phyloP scores from a whole-genome alignment of 2,113 vertebrate species.

The Microcebus lehilahytsara region DNA sequence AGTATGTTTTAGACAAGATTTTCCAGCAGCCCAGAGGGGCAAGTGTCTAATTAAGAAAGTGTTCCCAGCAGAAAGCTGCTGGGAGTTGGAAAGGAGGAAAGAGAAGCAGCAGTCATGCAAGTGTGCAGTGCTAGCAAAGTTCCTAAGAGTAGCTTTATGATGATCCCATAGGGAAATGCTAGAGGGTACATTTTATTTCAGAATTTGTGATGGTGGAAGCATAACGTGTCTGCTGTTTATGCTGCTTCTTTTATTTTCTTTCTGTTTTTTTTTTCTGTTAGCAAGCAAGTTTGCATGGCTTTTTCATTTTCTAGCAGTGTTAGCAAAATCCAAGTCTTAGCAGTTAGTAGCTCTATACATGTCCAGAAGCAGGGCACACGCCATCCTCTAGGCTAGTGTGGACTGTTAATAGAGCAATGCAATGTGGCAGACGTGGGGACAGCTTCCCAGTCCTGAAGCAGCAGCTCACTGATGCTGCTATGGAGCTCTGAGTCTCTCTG shows the following conservation, averaged over 20 bases:
- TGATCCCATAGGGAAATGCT: neutral
- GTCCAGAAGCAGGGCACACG: neutral
- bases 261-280: constrained; percentile 43
- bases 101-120: neutral
- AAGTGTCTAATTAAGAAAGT: neutral
- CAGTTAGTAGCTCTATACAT: neutral
- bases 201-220: constrained; percentile 19
- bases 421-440: neutral
- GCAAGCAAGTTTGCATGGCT: neutral
- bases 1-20: neutral
- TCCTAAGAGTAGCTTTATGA: neutral
- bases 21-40: neutral
- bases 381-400: neutral
- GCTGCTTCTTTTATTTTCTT: constrained; percentile 49
- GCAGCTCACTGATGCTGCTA: neutral
- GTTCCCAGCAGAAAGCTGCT: neutral
- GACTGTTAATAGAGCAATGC: neutral
- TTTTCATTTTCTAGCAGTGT: neutral
- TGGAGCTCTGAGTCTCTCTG: no score
- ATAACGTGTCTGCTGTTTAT: constrained; percentile 5
- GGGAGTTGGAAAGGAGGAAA: neutral
- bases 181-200: neutral
- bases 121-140: neutral
- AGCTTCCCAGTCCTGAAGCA: neutral
- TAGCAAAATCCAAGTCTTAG: neutral